Evolutionary conservation across 2,888 invertebrate species (phyloP).

Genomic region (Tigriopus californicus): DNA sequence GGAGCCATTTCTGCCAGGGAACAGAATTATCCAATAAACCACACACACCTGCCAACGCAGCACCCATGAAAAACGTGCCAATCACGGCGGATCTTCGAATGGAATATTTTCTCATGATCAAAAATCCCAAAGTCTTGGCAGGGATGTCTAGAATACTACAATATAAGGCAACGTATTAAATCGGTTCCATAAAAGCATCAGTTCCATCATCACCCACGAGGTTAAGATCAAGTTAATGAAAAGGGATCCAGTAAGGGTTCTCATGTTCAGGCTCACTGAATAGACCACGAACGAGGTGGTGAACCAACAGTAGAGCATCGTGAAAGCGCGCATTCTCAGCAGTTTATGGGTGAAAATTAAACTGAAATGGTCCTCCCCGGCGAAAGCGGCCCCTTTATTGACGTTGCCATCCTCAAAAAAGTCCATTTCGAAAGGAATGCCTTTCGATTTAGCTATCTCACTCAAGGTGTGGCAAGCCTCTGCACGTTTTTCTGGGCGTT

Average conservation of each 20-base stretch:
- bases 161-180: no score
- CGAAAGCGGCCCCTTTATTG: background rate
- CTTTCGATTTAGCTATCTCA: background rate
- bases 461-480: background rate
- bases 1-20: background rate
- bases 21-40: background rate
- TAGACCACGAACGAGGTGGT: slow-evolving; percentile 9
- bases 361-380: background rate
- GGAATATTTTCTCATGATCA: background rate
- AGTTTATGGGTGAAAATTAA: background rate
- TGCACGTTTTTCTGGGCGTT: background rate
- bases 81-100: background rate
- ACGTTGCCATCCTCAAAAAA: background rate
- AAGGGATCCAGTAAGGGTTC: slow-evolving; percentile 9
- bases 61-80: background rate
- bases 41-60: background rate
- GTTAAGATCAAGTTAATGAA: slow-evolving; percentile 2
- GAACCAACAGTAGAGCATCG: slow-evolving; percentile 13
- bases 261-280: slow-evolving; percentile 6
- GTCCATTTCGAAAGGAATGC: background rate
- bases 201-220: background rate
- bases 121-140: background rate
- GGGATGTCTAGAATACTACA: background rate
- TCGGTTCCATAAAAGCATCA: no score
- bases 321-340: background rate